Conservation (phyloP, 2,113 vertebrate species). For the Elephas maximus region DNA sequence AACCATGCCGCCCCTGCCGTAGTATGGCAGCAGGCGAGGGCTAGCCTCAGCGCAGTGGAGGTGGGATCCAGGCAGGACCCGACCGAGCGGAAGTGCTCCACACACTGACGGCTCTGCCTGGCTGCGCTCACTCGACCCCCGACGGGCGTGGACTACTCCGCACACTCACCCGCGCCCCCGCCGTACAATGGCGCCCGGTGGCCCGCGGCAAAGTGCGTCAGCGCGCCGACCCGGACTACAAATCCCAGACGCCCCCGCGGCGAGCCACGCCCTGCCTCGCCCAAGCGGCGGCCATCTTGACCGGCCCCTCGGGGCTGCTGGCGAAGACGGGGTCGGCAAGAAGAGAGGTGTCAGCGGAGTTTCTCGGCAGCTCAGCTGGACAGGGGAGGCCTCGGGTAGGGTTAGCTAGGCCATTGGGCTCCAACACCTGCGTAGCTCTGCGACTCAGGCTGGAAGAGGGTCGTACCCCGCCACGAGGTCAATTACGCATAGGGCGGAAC, state of each 20-base stretch:
- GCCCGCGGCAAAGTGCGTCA: constrained; percentile 59
- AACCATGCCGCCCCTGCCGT: neutral
- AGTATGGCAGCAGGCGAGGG: neutral
- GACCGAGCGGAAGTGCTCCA: accelerated
- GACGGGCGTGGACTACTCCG: neutral
- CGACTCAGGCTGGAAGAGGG: neutral
- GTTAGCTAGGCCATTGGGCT: neutral
- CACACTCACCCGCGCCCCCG: constrained; percentile 43
- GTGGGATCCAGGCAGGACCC: accelerated
- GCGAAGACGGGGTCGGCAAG: neutral
- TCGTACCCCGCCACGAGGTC: neutral
- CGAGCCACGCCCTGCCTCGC: neutral
- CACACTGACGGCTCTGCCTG: neutral
- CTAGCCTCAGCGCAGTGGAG: accelerated
- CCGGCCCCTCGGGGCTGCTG: accelerated
- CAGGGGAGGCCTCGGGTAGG: neutral
- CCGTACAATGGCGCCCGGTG: constrained; percentile 69
- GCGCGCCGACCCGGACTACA: constrained; percentile 60
- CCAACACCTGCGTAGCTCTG: neutral
- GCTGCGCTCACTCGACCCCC: neutral
- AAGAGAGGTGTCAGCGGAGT: accelerated
- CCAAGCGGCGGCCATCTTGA: neutral
- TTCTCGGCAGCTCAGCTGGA: accelerated
- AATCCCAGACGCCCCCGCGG: constrained; percentile 71
- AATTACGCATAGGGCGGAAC: neutral